Percentiles rank a stretch among this genome's conserved stretches.
phyloP scores from a whole-genome alignment of 2,797 vertebrate genomes.

The Gallinago nigripennis region DNA sequence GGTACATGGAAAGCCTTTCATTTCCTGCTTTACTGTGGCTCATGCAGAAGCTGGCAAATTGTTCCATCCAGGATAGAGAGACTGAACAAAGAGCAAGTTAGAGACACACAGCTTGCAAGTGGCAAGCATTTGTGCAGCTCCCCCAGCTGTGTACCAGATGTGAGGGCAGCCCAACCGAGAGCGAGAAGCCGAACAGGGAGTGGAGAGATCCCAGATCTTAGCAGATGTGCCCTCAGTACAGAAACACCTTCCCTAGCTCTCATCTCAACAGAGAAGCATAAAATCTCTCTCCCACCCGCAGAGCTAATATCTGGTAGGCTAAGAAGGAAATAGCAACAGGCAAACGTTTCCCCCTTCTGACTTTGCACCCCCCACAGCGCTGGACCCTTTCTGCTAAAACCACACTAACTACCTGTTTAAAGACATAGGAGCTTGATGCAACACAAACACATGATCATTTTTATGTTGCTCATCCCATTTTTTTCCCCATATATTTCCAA shows the following conservation, averaged over 20 bases:
- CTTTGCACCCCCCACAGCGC: not conserved
- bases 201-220: not conserved
- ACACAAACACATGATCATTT: not conserved
- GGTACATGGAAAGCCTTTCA: not conserved
- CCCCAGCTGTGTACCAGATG: not conserved
- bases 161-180: not conserved
- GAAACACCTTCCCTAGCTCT: not conserved
- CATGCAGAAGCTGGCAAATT: not conserved
- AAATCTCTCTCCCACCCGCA: not conserved
- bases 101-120: not conserved
- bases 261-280: not conserved
- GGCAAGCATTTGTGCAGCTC: not conserved
- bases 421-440: not conserved
- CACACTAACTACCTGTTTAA: not conserved
- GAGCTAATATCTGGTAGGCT: not conserved
- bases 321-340: not conserved
- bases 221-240: not conserved
- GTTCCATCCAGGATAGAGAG: not conserved
- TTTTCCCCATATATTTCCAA: not conserved
- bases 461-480: not conserved
- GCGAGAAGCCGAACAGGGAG: not conserved
- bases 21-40: not conserved
- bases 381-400: not conserved
- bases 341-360: not conserved
- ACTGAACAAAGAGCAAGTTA: not conserved